Percentiles rank a stretch among this genome's conserved stretches.
These are phyloP conservation scores for Hydropsyche tenuis DNA, from an alignment of 1,140 invertebrate genomes.

Conservation along the genomic window DNA sequence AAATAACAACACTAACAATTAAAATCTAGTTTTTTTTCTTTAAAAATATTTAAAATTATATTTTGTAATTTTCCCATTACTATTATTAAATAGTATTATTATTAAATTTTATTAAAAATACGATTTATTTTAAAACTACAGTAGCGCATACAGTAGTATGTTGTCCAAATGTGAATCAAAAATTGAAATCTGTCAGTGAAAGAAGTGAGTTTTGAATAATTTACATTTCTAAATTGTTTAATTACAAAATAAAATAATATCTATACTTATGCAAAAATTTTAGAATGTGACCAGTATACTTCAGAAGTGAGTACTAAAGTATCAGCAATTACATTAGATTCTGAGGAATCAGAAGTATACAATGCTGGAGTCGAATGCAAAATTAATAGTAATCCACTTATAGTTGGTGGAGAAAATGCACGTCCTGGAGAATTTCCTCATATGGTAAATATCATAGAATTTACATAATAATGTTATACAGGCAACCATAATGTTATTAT, in stretches of 20 bases:
- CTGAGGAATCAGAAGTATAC: background rate
- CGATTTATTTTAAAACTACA: too few species aligned
- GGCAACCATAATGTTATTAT: background rate
- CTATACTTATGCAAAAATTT: background rate
- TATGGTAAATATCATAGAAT: slow-evolving; percentile 1
- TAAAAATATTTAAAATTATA: too few species aligned
- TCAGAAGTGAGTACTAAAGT: background rate
- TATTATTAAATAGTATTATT: too few species aligned
- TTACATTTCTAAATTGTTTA: too few species aligned
- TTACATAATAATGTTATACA: background rate
- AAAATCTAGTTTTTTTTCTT: too few species aligned
- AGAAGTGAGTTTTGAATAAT: background rate
- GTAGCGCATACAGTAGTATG: too few species aligned
- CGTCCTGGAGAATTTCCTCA: slow-evolving; percentile 18
- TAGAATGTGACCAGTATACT: slow-evolving; percentile 9
- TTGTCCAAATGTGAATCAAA: too few species aligned
- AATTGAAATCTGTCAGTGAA: slow-evolving; percentile 5
- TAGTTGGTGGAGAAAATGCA: slow-evolving; percentile 10
- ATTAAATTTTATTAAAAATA: too few species aligned
- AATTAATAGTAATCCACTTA: background rate
- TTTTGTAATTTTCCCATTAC: too few species aligned
- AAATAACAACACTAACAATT: too few species aligned
- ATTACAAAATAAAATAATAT: too few species aligned
- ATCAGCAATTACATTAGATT: background rate
- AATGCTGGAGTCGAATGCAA: background rate